Conservation (phyloP, 2,888 invertebrate genomes). For the Plusia festucae region DNA sequence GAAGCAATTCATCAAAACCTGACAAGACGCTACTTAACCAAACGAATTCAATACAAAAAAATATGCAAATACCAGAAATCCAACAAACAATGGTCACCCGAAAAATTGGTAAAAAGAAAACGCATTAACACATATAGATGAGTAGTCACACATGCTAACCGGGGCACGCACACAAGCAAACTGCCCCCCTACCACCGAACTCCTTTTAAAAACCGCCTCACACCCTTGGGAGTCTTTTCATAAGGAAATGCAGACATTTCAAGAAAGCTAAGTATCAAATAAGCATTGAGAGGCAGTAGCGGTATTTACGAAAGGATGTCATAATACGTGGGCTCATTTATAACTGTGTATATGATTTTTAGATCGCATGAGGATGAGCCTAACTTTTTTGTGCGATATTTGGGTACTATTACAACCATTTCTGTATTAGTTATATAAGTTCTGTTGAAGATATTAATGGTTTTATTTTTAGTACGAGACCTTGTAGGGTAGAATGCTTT, state of each 20-base stretch:
- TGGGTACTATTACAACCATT: conserved; percentile 10
- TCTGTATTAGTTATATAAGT: conserved; percentile 1
- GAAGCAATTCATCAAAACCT: conserved; percentile 5
- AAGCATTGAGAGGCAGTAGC: conserved; percentile 78
- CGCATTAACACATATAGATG: conserved; percentile 90
- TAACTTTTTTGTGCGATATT: conserved; percentile 21
- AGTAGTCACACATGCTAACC: conserved; percentile 80
- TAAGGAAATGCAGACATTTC: conserved; percentile 89
- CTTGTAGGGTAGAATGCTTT: too few relatives aligned
- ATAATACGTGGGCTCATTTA: conserved; percentile 65
- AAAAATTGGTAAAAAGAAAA: conserved; percentile 90
- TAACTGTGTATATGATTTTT: conserved; percentile 55
- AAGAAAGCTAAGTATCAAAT: conserved; percentile 87
- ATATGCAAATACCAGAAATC: conserved; percentile 29
- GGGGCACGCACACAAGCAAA: conserved; percentile 71
- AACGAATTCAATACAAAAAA: conserved; percentile 2
- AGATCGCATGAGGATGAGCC: conserved; percentile 23
- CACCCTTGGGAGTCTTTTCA: conserved; percentile 83
- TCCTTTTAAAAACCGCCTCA: conserved; percentile 81
- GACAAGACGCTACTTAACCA: not conserved
- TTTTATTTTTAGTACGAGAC: conserved; percentile 2
- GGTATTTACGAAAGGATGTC: conserved; percentile 77
- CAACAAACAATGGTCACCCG: conserved; percentile 68
- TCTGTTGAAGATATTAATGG: not conserved
- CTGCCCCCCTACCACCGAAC: conserved; percentile 63